A percentile compares a stretch with the other conserved stretches of the same genome.
Evolutionary conservation across 2,888 invertebrate species (phyloP).

Genomic region (Biston stratarius): DNA sequence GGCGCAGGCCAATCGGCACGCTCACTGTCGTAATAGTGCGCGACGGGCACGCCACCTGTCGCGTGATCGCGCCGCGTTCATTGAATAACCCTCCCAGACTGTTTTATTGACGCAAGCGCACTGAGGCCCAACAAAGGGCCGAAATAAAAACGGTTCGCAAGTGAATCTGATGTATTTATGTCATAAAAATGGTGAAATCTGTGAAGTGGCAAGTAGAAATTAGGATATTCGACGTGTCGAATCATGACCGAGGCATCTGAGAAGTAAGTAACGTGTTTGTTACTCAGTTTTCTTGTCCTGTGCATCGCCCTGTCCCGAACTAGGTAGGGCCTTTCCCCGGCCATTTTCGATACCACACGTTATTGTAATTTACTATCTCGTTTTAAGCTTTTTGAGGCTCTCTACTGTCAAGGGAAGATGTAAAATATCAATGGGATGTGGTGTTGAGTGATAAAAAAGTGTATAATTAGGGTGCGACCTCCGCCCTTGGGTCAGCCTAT

Average conservation of each 20-base stretch:
- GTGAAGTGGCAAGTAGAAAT: constrained; percentile 93
- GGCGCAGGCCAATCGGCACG: constrained; percentile 61
- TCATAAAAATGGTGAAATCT: constrained; percentile 94
- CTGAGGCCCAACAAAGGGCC: constrained; percentile 86
- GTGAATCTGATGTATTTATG: constrained; percentile 90
- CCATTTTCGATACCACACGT: constrained; percentile 78
- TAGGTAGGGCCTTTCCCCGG: constrained; percentile 82
- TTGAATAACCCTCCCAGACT: constrained; percentile 82
- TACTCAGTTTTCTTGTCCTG: constrained; percentile 66
- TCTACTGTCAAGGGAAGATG: constrained; percentile 10
- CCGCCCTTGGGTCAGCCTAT: constrained; percentile 77
- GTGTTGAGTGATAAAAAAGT: constrained; percentile 45
- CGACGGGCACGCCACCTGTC: constrained; percentile 82
- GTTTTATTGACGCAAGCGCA: constrained; percentile 83
- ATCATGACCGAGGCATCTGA: constrained; percentile 97
- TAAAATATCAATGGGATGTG: constrained; percentile 47
- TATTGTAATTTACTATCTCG: constrained; percentile 59
- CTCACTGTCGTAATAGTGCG: constrained; percentile 57
- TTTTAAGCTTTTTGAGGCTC: constrained; percentile 32
- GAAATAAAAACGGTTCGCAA: constrained; percentile 81
- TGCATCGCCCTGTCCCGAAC: constrained; percentile 71
- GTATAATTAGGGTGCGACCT: constrained; percentile 62
- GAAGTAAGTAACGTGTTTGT: constrained; percentile 89
- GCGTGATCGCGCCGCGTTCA: constrained; percentile 74
- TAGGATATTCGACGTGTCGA: constrained; percentile 94